Percentiles rank a stretch among this genome's conserved stretches.
Evolutionary conservation across 1,140 invertebrate genomes (phyloP).

Genomic region (Bicyclus anynana): DNA sequence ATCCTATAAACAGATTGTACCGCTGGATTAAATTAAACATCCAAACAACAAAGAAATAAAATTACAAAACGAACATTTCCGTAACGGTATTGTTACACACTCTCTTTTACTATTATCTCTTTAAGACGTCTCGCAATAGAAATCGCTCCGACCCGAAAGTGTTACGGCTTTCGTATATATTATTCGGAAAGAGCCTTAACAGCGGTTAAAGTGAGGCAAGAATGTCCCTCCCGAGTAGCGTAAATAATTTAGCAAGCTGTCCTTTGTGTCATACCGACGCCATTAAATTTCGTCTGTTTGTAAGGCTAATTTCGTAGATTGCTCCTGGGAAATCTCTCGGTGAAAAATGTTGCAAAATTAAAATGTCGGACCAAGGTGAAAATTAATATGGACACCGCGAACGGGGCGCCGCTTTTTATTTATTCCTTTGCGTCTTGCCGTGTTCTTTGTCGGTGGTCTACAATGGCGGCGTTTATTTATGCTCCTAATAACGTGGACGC

Average conservation of each 20-base stretch:
- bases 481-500: not conserved
- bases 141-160: constrained; percentile 1
- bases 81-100: not conserved
- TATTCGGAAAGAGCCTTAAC: constrained; percentile 22
- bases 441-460: constrained; percentile 18
- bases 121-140: not conserved
- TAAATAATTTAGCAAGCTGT: constrained; percentile 50
- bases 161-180: constrained; percentile 9
- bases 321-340: constrained; percentile 39
- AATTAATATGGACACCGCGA: constrained; percentile 26
- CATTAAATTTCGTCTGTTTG: constrained; percentile 50
- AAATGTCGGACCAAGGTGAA: constrained; percentile 36
- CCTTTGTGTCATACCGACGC: constrained; percentile 40
- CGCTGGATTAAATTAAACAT: not conserved
- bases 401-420: constrained; percentile 16
- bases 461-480: constrained; percentile 15
- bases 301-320: constrained; percentile 47
- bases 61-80: not conserved
- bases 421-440: constrained; percentile 17
- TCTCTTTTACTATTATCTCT: not conserved
- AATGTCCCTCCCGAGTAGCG: constrained; percentile 33
- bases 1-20: not conserved
- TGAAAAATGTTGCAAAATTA: constrained; percentile 38
- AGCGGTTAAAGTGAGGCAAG: constrained; percentile 25
- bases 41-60: not conserved